A percentile compares a stretch with the other conserved stretches of the same genome.
phyloP scores from a whole-genome alignment of 2,797 vertebrate species.

The Buceros bicornis region DNA sequence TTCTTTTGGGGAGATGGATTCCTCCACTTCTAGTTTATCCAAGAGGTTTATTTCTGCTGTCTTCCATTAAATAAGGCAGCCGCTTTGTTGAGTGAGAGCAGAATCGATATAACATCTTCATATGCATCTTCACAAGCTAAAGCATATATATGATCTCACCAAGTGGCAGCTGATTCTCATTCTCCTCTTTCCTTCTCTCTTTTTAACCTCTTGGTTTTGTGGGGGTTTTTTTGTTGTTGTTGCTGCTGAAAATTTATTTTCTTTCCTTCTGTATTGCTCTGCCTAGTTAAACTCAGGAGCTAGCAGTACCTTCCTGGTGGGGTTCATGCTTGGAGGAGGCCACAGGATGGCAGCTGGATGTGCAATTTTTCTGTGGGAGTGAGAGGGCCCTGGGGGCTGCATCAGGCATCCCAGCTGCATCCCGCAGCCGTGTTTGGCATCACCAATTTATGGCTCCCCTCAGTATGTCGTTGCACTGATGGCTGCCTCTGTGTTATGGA shows the following conservation, averaged over 20 bases:
- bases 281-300: background rate
- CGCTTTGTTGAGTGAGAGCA: background rate
- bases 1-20: conserved; percentile 9
- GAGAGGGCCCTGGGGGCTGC: accelerated
- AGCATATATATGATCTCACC: background rate
- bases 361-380: accelerated
- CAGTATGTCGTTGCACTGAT: background rate
- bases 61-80: conserved; percentile 11
- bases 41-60: background rate
- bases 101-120: background rate
- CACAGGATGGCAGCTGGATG: accelerated
- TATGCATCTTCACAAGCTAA: background rate
- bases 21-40: background rate
- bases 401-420: background rate
- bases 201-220: background rate
- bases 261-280: background rate
- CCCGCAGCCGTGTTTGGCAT: background rate
- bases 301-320: background rate
- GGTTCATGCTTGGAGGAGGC: background rate
- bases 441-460: background rate
- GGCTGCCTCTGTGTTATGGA: background rate
- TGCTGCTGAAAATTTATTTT: background rate
- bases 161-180: background rate
- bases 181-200: background rate
- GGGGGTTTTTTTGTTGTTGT: background rate